Evolutionary conservation across 2,113 vertebrate species (phyloP), one percentile per base, ranked within the genome.

Genomic region (Pangasianodon gigas): DNA sequence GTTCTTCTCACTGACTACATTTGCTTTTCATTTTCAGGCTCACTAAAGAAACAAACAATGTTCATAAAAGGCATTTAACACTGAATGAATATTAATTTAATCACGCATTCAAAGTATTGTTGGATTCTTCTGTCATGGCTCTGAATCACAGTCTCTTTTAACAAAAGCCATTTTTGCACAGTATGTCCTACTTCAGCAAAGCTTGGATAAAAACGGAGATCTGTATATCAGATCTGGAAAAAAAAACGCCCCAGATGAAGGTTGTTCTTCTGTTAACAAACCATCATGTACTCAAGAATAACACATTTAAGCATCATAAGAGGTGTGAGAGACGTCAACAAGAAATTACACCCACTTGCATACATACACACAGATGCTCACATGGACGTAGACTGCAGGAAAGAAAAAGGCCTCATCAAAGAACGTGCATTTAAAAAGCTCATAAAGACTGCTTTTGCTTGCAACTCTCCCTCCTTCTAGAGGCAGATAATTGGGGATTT

Each of bases 401-500:
- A 77, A 90, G 84, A 88, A 89, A 69, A 65, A 74, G 41, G 71
- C 41, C 60, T 84, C 86, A 91, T 93, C 84, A 89, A 87, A 92
- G 71, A 44, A 32, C 14, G 32, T 58, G n/a, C 81, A 80, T 88
- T 90, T 87, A 87, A 89, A 92, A 87, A n/a, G 21, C 75, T 75
- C 62, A 84, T 77, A 32, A 83, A 87, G 54, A 52, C 67, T 48
- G 79, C 46, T 65, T 90, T 75, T 87, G 80, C 71, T 89, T 58
- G 75, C 81, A 67, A 62, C 82, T 89, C 88, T 58, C 41, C 46
- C 16, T 80, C 56, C 62, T 82, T 81, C 51, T 44, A 60, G 84
- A 29, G 79, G 81, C 62, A 32, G 58, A 60, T 90, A 88, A 87
- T 86, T 86, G 62, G 71, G 86, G 90, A 87, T 89, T 83, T 89